phyloP scores from a whole-genome alignment of 2,113 vertebrate species.

The Melierax canorus region DNA sequence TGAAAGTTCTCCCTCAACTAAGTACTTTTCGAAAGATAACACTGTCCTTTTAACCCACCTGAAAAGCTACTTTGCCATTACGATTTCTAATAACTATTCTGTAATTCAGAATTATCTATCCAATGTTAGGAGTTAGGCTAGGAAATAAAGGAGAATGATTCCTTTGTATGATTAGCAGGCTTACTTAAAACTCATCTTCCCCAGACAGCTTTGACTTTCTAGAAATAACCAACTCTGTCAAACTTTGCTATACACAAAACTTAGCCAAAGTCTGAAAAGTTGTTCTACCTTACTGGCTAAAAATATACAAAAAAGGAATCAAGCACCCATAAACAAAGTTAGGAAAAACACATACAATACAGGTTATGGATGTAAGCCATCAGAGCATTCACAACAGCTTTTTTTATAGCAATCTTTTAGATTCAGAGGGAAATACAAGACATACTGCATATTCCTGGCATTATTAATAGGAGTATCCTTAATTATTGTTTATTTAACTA shows the following conservation, averaged over 20 bases:
- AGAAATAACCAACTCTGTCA: neutral
- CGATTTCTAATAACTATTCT: neutral
- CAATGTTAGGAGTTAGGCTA: neutral
- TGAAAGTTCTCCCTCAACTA: neutral
- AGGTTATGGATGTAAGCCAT: neutral
- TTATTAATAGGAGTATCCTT: neutral
- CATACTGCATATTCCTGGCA: neutral
- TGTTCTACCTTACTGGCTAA: neutral
- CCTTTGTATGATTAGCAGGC: neutral
- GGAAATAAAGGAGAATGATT: neutral
- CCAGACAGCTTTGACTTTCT: neutral
- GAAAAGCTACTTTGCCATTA: neutral
- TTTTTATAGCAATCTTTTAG: neutral
- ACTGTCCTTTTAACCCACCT: neutral
- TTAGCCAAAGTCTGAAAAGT: neutral
- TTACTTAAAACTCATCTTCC: neutral
- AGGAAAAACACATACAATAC: neutral
- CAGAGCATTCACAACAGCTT: neutral
- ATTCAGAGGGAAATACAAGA: neutral
- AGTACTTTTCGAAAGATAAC: neutral
- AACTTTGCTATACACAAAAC: neutral
- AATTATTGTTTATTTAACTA: neutral
- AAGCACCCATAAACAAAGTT: neutral
- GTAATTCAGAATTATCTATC: neutral
- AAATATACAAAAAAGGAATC: neutral